A percentile compares a stretch with the other conserved stretches of the same genome.
Conservation (phyloP, 2,797 vertebrate genomes). For the Trachurus trachurus region DNA sequence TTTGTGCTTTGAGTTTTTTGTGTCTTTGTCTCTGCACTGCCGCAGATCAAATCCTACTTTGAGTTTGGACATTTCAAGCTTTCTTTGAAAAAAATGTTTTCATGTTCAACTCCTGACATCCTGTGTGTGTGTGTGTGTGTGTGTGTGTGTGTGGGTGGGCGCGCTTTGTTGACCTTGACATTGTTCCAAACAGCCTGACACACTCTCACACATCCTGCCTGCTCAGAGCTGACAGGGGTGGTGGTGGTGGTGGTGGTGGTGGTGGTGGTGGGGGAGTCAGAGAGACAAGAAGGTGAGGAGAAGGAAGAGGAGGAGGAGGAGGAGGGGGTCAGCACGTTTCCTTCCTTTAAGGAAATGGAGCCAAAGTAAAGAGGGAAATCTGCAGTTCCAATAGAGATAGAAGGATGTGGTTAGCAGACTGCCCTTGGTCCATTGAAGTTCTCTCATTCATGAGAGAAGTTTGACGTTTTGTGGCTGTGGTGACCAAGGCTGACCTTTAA, state of each 20-base stretch:
- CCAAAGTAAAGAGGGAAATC: conserved; percentile 63
- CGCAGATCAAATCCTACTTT: neutral
- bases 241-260: conserved; percentile 1
- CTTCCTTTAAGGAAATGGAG: conserved; percentile 65
- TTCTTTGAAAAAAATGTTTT: conserved; percentile 58
- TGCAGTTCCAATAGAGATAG: conserved; percentile 44
- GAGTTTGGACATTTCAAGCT: conserved; percentile 20
- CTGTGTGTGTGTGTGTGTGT: conserved; percentile 43
- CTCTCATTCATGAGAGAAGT: conserved; percentile 39
- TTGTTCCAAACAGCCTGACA: conserved; percentile 71
- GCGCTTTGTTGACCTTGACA: conserved; percentile 74
- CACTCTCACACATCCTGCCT: conserved; percentile 78
- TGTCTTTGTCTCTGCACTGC: neutral
- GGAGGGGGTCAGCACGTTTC: conserved; percentile 46
- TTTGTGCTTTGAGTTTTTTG: neutral
- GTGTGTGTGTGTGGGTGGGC: conserved; percentile 29
- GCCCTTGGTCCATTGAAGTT: conserved; percentile 19
- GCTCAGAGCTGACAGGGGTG: conserved; percentile 49
- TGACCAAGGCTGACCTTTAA: neutral
- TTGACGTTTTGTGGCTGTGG: neutral
- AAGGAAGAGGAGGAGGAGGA: conserved; percentile 3
- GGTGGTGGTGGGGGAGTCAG: neutral
- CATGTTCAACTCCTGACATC: conserved; percentile 45
- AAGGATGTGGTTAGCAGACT: conserved; percentile 13
- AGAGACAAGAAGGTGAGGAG: conserved; percentile 49